Evolutionary conservation across 2,113 vertebrate species (phyloP).

Genomic region (Austrofundulus limnaeus): DNA sequence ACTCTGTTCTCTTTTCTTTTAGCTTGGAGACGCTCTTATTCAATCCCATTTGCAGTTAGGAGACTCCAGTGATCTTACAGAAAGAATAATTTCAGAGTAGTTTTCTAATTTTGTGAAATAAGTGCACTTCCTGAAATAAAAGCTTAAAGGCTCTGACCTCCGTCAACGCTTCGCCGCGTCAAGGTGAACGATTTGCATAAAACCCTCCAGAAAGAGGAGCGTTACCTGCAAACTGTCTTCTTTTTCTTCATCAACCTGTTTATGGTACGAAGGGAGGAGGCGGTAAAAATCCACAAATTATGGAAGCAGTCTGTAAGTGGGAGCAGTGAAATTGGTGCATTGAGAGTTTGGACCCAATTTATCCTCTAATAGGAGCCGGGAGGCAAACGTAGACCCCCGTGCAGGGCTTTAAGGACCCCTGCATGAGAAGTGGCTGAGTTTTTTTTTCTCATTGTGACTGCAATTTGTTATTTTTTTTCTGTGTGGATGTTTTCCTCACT

Average conservation of each 20-base stretch:
- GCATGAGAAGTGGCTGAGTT: no score
- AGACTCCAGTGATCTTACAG: no score
- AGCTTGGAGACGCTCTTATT: no score
- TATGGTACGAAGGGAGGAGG: not conserved
- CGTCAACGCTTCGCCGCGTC: not conserved
- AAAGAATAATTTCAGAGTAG: not conserved
- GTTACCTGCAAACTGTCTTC: not conserved
- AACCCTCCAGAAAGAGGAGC: not conserved
- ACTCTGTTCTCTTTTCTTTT: no score
- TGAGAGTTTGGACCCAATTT: not conserved
- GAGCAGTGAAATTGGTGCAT: no score
- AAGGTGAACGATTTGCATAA: not conserved
- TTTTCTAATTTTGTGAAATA: not conserved
- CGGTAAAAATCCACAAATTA: not conserved
- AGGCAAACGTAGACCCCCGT: constrained; percentile 7
- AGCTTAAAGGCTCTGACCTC: not conserved
- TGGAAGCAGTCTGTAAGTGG: not conserved
- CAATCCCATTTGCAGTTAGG: no score
- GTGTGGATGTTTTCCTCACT: no score
- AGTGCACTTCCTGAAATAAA: constrained; percentile 1
- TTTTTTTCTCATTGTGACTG: no score
- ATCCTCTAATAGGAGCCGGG: not conserved
- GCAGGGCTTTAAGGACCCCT: no score
- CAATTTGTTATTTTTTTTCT: no score
- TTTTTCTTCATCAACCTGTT: not conserved